phyloP scores from a whole-genome alignment of 2,888 invertebrate species.

The Poecilobothrus nobilitatus region DNA sequence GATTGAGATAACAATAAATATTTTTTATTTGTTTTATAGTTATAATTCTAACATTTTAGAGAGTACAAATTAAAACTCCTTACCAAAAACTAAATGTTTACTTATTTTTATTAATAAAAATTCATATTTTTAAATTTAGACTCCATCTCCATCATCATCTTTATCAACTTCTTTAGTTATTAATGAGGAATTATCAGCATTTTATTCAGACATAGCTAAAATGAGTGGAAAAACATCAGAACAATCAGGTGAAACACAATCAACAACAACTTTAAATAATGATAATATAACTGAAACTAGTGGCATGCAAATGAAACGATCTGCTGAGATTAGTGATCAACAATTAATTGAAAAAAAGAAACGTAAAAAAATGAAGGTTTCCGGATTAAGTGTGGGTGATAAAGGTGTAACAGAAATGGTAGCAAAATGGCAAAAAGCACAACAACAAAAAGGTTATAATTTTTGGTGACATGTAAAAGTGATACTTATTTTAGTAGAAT shows the following conservation, averaged over 20 bases:
- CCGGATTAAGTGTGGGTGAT: constrained; percentile 57
- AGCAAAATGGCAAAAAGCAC: constrained; percentile 64
- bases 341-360: constrained; percentile 18
- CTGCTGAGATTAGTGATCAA: neutral
- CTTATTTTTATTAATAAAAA: no score
- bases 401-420: constrained; percentile 61
- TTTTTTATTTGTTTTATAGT: no score
- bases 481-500: no score
- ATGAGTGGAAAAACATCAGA: constrained; percentile 41
- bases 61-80: no score
- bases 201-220: constrained; percentile 53
- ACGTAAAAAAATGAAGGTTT: constrained; percentile 40
- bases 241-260: neutral
- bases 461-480: neutral
- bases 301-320: neutral
- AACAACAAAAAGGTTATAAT: constrained; percentile 43
- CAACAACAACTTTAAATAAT: neutral
- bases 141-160: constrained; percentile 11
- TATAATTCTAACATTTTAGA: no score
- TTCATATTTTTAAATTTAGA: neutral
- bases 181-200: constrained; percentile 50
- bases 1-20: no score
- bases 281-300: neutral
- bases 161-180: constrained; percentile 25
- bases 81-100: neutral